Base-by-base conservation (phyloP, 2,113 vertebrate species). In the Periophthalmodon schlosseri region DNA sequence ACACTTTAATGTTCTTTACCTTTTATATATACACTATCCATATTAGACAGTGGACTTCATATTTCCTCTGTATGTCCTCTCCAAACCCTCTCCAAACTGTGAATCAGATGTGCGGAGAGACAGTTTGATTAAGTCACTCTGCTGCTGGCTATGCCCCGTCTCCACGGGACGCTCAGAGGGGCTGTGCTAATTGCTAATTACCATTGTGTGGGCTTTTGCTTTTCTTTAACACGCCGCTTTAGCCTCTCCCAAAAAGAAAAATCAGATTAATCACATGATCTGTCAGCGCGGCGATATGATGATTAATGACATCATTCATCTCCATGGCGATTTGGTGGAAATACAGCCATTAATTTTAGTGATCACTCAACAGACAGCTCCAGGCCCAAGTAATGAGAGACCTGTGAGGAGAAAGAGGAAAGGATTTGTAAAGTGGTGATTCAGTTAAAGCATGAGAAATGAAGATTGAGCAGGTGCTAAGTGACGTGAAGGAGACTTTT, bases 281-380 rank as follows among this genome's bases (percentile, higher is more conserved):
- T 73, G 73, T 91, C 88, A 91, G 84, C 83, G 72, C 18, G 28
- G 88, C 79, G 60, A 90, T 89, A 85, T 81, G 86, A 88, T 91
- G 88, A 92, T 92, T 92, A 90, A 91, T 72, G 77, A 81, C 83
- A 89, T 81, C 80, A 86, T 87, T 90, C 88, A 89, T 92, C 84
- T 77, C 88, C 88, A 84, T 86, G 84, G 87, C 69, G 80, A 90
- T 90, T 76, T 28, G 70, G 79, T 90, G 84, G 81, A 88, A 90
- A 89, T 90, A 91, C 86, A 89, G 80, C 74, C 87, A 89, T 90
- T 89, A 87, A 90, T 89, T 90, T 73, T 72, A 70, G 83, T 79
- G 88, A 90, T 90, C 88, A 83, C 78, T 83, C 84, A 84, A 84
- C 79, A 80, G 78, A 70, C 67, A 71, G 72, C n/a, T 60, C 80